Percentiles rank a stretch among this genome's conserved stretches.
Evolutionary conservation across 1,140 invertebrate genomes (phyloP).

Genomic region (Copidosoma floridanum): DNA sequence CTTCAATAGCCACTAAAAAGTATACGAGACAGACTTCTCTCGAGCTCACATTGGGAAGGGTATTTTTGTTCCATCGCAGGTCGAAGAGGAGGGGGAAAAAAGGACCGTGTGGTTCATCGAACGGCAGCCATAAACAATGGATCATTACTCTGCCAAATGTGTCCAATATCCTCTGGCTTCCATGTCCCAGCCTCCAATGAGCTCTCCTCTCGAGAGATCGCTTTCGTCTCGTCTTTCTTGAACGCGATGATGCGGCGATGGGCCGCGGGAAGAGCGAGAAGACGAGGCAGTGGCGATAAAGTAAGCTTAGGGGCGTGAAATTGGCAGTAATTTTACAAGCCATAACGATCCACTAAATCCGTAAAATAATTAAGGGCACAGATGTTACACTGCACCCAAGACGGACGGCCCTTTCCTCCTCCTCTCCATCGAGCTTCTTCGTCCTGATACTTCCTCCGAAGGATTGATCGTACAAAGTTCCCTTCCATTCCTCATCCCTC

Average conservation of each 20-base stretch:
- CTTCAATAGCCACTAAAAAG: too few relatives aligned
- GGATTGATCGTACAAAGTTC: too few relatives aligned
- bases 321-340: constrained; percentile 59
- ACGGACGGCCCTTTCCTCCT: constrained; percentile 1
- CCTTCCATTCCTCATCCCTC: too few relatives aligned
- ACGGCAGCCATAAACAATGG: constrained; percentile 50
- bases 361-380: constrained; percentile 59
- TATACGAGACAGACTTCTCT: too few relatives aligned
- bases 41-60: too few relatives aligned
- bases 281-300: constrained; percentile 42
- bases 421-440: neutral
- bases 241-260: constrained; percentile 39
- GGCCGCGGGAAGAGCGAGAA: constrained; percentile 34
- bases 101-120: constrained; percentile 43
- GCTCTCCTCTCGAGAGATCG: neutral
- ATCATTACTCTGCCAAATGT: constrained; percentile 53
- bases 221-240: constrained; percentile 13
- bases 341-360: constrained; percentile 59
- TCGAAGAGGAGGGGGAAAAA: constrained; percentile 4
- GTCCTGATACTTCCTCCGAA: neutral
- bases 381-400: constrained; percentile 42
- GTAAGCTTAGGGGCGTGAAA: constrained; percentile 56
- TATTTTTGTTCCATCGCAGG: constrained; percentile 7
- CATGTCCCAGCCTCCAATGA: constrained; percentile 4
- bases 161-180: constrained; percentile 45